These are phyloP conservation scores for Diabrotica virgifera DNA, from an alignment of 1,140 invertebrate species.

Conservation along the genomic window DNA sequence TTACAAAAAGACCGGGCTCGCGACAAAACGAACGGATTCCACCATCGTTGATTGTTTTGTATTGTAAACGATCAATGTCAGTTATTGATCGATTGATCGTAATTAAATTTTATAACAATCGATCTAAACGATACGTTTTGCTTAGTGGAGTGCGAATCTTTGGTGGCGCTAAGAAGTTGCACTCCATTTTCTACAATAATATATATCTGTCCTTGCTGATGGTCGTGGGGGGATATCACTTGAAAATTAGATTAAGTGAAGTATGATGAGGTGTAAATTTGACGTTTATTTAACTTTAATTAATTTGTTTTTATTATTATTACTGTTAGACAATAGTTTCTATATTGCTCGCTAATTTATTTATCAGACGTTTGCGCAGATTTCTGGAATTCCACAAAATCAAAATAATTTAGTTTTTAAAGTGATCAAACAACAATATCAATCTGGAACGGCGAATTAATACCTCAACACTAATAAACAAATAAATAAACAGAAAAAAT, in stretches of 20 bases:
- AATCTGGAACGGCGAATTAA: no score
- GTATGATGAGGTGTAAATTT: conserved; percentile 11
- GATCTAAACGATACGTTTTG: not conserved
- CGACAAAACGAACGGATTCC: not conserved
- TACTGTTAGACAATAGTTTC: no score
- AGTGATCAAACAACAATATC: no score
- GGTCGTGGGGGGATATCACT: not conserved
- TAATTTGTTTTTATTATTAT: no score
- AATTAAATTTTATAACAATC: not conserved
- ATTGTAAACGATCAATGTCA: not conserved
- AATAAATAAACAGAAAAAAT: no score
- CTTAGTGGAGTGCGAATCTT: not conserved
- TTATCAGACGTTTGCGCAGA: no score
- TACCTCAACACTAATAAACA: no score
- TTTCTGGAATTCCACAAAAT: no score
- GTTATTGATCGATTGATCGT: not conserved
- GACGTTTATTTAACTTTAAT: not conserved
- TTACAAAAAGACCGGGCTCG: not conserved
- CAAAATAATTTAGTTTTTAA: no score
- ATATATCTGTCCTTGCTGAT: conserved; percentile 16
- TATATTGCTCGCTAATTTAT: no score
- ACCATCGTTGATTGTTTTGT: no score
- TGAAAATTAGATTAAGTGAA: conserved; percentile 16
- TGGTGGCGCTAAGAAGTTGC: conserved; percentile 1
- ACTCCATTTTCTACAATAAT: conserved; percentile 20